A percentile compares a stretch with the other conserved stretches of the same genome.
phyloP scores from a whole-genome alignment of 92 coral and sea anemone genomes.

The Porites cylindrica region DNA sequence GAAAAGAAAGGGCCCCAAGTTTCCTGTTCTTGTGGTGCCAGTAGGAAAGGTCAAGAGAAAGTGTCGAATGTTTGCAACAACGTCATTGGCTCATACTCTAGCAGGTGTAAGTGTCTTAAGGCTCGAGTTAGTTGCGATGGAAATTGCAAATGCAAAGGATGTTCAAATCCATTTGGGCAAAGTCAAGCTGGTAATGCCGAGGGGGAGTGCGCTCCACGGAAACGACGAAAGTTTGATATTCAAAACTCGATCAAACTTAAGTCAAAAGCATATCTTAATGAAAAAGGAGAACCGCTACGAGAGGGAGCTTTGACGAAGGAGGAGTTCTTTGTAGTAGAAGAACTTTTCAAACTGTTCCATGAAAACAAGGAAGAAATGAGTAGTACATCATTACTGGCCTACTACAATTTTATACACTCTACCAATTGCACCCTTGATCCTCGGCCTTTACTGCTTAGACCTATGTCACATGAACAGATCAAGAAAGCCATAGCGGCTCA shows the following conservation, averaged over 20 bases:
- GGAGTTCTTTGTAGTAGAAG: slow-evolving; percentile 35
- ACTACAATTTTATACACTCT: slow-evolving; percentile 15
- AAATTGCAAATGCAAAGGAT: slow-evolving; percentile 38
- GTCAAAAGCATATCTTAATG: slow-evolving; percentile 11
- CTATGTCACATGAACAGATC: slow-evolving; percentile 23
- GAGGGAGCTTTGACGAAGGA: slow-evolving; percentile 17
- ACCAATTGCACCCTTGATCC: not conserved
- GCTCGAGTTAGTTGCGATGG: not conserved
- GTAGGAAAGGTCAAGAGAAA: slow-evolving; percentile 19
- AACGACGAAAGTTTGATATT: slow-evolving; percentile 30
- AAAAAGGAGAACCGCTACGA: slow-evolving; percentile 29
- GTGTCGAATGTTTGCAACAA: slow-evolving; percentile 41
- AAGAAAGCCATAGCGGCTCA: slow-evolving; percentile 43
- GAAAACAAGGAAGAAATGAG: slow-evolving; percentile 14
- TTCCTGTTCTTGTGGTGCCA: slow-evolving; percentile 46
- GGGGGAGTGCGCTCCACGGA: slow-evolving; percentile 17
- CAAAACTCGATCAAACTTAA: slow-evolving; percentile 17
- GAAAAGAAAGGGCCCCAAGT: not conserved
- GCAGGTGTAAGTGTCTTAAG: slow-evolving; percentile 47
- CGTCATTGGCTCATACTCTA: slow-evolving; percentile 33
- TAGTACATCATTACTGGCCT: not conserved
- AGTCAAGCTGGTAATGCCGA: slow-evolving; percentile 6
- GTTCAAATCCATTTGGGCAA: slow-evolving; percentile 45
- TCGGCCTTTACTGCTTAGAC: slow-evolving; percentile 4
- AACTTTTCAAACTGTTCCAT: slow-evolving; percentile 10